Conservation (phyloP, 2,797 vertebrate genomes). For the Kryptolebias ocellatus region DNA sequence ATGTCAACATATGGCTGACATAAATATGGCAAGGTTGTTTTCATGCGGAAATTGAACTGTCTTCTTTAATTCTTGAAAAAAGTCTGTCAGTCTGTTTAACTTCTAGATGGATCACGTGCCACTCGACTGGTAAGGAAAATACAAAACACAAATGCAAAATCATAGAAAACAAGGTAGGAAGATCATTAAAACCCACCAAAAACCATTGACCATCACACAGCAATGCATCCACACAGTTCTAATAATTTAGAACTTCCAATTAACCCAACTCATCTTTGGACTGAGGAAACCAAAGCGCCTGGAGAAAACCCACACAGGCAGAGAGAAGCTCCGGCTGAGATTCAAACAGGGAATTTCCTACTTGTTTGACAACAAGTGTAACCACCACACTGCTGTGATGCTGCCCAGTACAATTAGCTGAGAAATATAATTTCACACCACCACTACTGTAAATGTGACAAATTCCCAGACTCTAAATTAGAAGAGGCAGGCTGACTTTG, state of each 20-base stretch:
- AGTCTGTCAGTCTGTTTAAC: no score
- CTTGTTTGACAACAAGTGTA: neutral
- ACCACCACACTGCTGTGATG: neutral
- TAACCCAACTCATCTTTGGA: neutral
- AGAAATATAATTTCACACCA: neutral
- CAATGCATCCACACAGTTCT: neutral
- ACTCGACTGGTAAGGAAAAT: no score
- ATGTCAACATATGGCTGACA: no score
- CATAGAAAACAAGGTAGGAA: neutral
- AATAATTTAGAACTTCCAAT: neutral
- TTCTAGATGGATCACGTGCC: no score
- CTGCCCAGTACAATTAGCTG: neutral
- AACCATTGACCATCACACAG: neutral
- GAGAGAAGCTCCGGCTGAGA: neutral
- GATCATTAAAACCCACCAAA: neutral
- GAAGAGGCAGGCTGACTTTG: neutral
- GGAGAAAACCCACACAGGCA: neutral
- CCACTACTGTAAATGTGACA: slow-evolving; percentile 1
- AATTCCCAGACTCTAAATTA: neutral
- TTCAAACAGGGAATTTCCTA: slow-evolving; percentile 2
- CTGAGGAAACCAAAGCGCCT: neutral
- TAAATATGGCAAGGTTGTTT: no score
- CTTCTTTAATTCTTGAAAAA: no score
- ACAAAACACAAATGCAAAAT: neutral
- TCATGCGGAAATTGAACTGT: no score